Conservation (phyloP, 2,888 invertebrate species). For the Colletes collaris region DNA sequence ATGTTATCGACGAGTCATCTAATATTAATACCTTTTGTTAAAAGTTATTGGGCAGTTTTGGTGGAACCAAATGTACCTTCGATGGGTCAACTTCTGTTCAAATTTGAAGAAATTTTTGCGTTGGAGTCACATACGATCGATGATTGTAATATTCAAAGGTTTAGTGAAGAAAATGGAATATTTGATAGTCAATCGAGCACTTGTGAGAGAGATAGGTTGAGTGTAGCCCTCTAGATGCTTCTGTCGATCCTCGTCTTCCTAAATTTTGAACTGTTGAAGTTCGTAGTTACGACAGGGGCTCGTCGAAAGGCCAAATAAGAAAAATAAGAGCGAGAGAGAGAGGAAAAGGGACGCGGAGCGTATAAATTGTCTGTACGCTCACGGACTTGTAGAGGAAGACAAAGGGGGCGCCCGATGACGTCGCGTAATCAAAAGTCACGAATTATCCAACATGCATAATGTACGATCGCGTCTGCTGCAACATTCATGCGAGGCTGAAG, state of each 20-base stretch:
- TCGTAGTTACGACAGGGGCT: conserved; percentile 63
- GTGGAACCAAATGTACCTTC: too few species aligned
- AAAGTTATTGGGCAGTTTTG: too few species aligned
- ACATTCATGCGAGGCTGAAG: conserved; percentile 64
- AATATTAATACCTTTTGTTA: not conserved
- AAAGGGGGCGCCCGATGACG: conserved; percentile 70
- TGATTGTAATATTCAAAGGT: too few species aligned
- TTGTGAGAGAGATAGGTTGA: too few species aligned
- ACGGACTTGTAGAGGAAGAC: conserved; percentile 52
- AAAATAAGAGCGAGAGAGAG: conserved; percentile 1
- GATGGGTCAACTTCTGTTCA: too few species aligned
- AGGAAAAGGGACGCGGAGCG: not conserved
- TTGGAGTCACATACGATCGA: too few species aligned
- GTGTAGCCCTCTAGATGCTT: too few species aligned
- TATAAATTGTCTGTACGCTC: conserved; percentile 25
- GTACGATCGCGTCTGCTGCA: conserved; percentile 67
- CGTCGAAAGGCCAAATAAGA: conserved; percentile 5
- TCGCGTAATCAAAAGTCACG: conserved; percentile 75
- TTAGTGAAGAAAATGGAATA: too few species aligned
- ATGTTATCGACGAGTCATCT: conserved; percentile 2
- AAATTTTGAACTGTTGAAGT: conserved; percentile 48
- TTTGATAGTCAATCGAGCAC: too few species aligned
- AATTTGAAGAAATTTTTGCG: too few species aligned
- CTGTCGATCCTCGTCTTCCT: too few species aligned
- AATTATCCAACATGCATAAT: conserved; percentile 75